These are phyloP conservation scores for Pipistrellus pygmaeus DNA, from an alignment of 2,797 vertebrate genomes.

Conservation along the genomic window DNA sequence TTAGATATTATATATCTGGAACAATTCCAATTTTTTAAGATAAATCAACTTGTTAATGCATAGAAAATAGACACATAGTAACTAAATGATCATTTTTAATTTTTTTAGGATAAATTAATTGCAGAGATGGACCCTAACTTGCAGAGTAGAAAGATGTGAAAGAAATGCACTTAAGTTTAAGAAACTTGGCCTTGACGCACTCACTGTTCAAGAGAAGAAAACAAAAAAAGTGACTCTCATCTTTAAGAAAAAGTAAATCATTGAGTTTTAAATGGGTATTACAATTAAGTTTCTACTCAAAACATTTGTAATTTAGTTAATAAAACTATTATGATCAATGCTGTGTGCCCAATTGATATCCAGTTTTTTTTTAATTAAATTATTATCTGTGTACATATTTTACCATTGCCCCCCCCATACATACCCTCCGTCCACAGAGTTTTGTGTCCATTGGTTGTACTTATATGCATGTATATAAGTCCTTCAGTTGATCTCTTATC, in stretches of 20 bases:
- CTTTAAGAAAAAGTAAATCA: conserved; percentile 81
- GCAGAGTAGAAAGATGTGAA: conserved; percentile 72
- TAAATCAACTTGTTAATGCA: conserved; percentile 50
- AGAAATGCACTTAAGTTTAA: conserved; percentile 84
- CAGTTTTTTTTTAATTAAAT: conserved; percentile 41
- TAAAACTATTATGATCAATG: conserved; percentile 78
- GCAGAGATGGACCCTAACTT: conserved; percentile 68
- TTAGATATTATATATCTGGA: conserved; percentile 26
- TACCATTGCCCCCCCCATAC: too few relatives aligned
- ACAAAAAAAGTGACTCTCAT: conserved; percentile 86
- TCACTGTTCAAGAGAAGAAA: conserved; percentile 87
- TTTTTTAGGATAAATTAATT: conserved; percentile 82
- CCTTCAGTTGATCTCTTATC: too few relatives aligned
- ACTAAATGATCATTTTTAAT: conserved; percentile 42
- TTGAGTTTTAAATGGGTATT: conserved; percentile 83
- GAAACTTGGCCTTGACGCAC: conserved; percentile 88
- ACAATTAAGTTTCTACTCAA: conserved; percentile 87
- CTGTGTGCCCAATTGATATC: conserved; percentile 75
- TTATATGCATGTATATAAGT: too few relatives aligned
- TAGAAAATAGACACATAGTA: conserved; percentile 41
- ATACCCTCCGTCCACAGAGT: too few relatives aligned
- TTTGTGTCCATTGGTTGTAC: too few relatives aligned
- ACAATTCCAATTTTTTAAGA: conserved; percentile 18
- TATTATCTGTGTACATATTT: too few relatives aligned
- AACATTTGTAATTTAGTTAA: conserved; percentile 85